A percentile compares a stretch with the other conserved stretches of the same genome.
Evolutionary conservation across 2,113 vertebrate species (phyloP).

Genomic region (Oreochromis aureus): DNA sequence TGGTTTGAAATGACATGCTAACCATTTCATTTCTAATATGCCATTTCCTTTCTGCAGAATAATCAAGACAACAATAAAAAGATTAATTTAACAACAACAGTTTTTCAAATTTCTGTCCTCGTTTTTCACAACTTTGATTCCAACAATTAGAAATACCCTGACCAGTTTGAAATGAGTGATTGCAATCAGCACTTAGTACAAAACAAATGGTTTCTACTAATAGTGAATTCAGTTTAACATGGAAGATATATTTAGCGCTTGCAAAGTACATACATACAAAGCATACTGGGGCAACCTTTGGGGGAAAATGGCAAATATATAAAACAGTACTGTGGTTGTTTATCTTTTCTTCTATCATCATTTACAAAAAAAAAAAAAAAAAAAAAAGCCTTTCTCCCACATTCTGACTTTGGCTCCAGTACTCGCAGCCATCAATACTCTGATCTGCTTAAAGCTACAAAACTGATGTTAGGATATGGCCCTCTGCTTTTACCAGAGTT

Average conservation of each 20-base stretch:
- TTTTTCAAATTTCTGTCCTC: slow-evolving; percentile 17
- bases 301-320: slow-evolving; percentile 42
- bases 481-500: background rate
- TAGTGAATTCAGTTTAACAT: slow-evolving; percentile 50
- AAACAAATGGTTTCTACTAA: slow-evolving; percentile 56
- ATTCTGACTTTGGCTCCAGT: slow-evolving; percentile 31
- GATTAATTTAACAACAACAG: slow-evolving; percentile 12
- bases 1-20: slow-evolving; percentile 11
- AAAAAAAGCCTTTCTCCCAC: background rate
- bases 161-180: slow-evolving; percentile 55
- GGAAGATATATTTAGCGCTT: slow-evolving; percentile 52
- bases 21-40: background rate
- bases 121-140: slow-evolving; percentile 34
- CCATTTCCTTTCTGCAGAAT: background rate
- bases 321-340: slow-evolving; percentile 39
- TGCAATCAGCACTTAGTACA: slow-evolving; percentile 59
- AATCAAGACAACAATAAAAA: slow-evolving; percentile 15
- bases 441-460: slow-evolving; percentile 53
- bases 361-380: slow-evolving; percentile 36
- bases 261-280: slow-evolving; percentile 62
- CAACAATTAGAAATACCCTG: slow-evolving; percentile 45
- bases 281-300: slow-evolving; percentile 41
- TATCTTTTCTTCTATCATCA: slow-evolving; percentile 20
- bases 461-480: slow-evolving; percentile 28
- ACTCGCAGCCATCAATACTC: slow-evolving; percentile 16